A percentile compares a stretch with the other conserved stretches of the same genome.
Evolutionary conservation across 2,888 invertebrate species (phyloP).

Genomic region (Ophion slaviceki): DNA sequence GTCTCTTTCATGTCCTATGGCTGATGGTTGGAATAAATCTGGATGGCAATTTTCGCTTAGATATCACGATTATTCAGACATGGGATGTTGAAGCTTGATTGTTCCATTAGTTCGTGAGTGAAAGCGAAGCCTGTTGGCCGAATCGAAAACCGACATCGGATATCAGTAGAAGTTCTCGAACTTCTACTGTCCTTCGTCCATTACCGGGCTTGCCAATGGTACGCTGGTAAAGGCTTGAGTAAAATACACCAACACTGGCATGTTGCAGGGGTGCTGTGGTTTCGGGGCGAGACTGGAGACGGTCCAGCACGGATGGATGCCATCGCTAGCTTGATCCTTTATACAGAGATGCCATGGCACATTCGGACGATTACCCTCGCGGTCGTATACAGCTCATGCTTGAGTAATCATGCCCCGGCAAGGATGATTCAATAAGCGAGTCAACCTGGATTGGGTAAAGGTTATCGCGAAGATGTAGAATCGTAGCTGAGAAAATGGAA

Average conservation of each 20-base stretch:
- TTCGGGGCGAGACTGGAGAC: slow-evolving; percentile 31
- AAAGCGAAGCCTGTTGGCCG: slow-evolving; percentile 5
- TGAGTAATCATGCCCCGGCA: slow-evolving; percentile 52
- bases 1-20: neutral
- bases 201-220: slow-evolving; percentile 54
- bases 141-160: slow-evolving; percentile 47
- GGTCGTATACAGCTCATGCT: slow-evolving; percentile 45
- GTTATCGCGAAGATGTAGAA: slow-evolving; percentile 8
- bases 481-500: slow-evolving; percentile 6
- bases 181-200: slow-evolving; percentile 58
- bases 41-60: neutral
- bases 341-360: slow-evolving; percentile 32
- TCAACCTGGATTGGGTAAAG: slow-evolving; percentile 28
- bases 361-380: slow-evolving; percentile 55
- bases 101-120: neutral
- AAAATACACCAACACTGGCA: slow-evolving; percentile 42
- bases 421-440: slow-evolving; percentile 42
- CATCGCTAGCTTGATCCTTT: slow-evolving; percentile 25
- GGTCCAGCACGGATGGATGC: slow-evolving; percentile 39
- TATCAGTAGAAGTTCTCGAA: neutral
- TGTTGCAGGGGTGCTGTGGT: slow-evolving; percentile 31
- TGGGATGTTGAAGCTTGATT: neutral
- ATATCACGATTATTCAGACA: neutral
- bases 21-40: no score
- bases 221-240: slow-evolving; percentile 41